phyloP scores from a whole-genome alignment of 1,140 invertebrate genomes.

The Hypothenemus hampei region DNA sequence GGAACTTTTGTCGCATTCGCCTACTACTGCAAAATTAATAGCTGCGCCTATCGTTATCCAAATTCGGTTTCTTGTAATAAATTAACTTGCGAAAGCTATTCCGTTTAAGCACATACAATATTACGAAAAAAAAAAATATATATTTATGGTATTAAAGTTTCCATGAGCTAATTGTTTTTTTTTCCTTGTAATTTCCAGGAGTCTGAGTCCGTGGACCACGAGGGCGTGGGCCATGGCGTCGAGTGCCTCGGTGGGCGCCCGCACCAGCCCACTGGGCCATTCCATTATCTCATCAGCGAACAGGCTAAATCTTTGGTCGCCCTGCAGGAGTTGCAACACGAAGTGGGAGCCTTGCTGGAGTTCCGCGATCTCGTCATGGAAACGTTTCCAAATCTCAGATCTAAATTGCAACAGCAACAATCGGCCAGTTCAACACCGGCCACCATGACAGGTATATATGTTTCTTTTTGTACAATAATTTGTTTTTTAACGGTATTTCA shows the following conservation, averaged over 20 bases:
- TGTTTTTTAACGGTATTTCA: not conserved
- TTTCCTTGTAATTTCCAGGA: slow-evolving; percentile 8
- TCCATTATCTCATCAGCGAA: slow-evolving; percentile 74
- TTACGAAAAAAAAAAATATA: not conserved
- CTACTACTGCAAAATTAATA: no score
- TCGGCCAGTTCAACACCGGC: slow-evolving; percentile 50
- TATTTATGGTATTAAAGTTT: not conserved
- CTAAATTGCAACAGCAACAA: slow-evolving; percentile 56
- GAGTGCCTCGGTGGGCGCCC: slow-evolving; percentile 63
- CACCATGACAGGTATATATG: slow-evolving; percentile 37
- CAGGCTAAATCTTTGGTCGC: slow-evolving; percentile 75
- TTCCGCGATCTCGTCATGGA: slow-evolving; percentile 88
- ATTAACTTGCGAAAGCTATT: not conserved
- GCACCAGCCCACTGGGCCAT: slow-evolving; percentile 54
- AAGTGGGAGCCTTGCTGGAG: slow-evolving; percentile 80
- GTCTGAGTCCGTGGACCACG: slow-evolving; percentile 33
- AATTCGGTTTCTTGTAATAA: no score
- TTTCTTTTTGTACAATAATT: not conserved
- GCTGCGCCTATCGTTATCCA: no score
- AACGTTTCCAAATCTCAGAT: slow-evolving; percentile 81
- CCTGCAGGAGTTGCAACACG: slow-evolving; percentile 81
- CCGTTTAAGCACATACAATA: not conserved
- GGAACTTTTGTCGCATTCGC: no score
- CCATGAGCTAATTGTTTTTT: not conserved
- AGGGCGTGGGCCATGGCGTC: slow-evolving; percentile 55